Base-by-base conservation (phyloP, 2,888 invertebrate species). In the Selenia dentaria region DNA sequence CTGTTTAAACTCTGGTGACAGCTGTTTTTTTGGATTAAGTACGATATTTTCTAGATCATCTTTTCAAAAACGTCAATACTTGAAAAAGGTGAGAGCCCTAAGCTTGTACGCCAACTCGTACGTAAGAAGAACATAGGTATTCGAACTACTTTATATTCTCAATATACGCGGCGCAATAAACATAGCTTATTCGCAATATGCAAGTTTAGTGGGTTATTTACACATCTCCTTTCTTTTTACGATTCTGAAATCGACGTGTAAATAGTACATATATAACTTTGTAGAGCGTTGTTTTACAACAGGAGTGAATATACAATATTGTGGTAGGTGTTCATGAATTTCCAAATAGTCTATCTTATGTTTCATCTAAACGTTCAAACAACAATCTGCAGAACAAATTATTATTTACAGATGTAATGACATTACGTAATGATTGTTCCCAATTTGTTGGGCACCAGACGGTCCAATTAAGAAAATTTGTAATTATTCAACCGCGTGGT, bases 161-260 rank as follows among this genome's bases (percentile, higher is more conserved):
- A 32, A 44, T 44, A 44, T 31, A 22, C 29, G 47, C 33, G 33
- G 28, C 38, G 36, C 47, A 52, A 48, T 52, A 52, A 44, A 52
- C 51, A 47, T 47, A 43, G 36, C 51, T 47, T 51, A 51, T 42
- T 47, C 51, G 42, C 46, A 40, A 51, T 47, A 43, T 43, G 40
- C 40, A 34, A 47, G 47, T 47, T 44, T 48, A 48, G 47, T 42
- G 37, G 47, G 41, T 37, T 48, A 29, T 54, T 40, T 45, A 29
- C 46, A 43, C 39, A 45, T 54, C 51, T 54, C 51, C 36, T 37
- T 51, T 51, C 48, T 51, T 43, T 48, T 54, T 54, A 52, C 41
- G 38, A 33, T 24, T 16, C 38, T 18, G 26, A 29, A 35, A 49
- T 43, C 31, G 43, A 39, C 27, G 38, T 38, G 45, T 45, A 48